Evolutionary conservation across 2,797 vertebrate species (phyloP).

Genomic region (Pseudomugil tenellus): DNA sequence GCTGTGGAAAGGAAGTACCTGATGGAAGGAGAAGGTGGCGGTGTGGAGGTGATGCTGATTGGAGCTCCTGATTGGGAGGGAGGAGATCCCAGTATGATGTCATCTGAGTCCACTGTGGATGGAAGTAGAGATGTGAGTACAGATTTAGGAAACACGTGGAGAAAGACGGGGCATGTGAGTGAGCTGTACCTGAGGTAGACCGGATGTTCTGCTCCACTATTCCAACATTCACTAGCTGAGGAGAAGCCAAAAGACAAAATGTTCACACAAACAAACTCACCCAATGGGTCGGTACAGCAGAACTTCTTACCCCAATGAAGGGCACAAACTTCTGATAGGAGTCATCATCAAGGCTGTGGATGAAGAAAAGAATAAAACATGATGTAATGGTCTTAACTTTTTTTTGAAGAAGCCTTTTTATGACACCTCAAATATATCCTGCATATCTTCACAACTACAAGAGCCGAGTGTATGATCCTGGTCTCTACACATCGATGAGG

Average conservation of each 20-base stretch:
- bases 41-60: slow-evolving; percentile 33
- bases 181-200: slow-evolving; percentile 52
- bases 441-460: no score
- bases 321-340: slow-evolving; percentile 89
- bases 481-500: no score
- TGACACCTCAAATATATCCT: no score
- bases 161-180: background rate
- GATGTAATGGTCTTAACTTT: no score
- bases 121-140: background rate
- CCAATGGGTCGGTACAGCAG: no score
- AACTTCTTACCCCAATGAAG: slow-evolving; percentile 84
- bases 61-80: slow-evolving; percentile 47
- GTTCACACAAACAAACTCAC: no score
- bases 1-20: slow-evolving; percentile 38
- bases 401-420: no score
- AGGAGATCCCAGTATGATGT: slow-evolving; percentile 79
- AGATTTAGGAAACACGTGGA: background rate
- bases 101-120: slow-evolving; percentile 83
- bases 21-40: slow-evolving; percentile 47
- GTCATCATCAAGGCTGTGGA: slow-evolving; percentile 83
- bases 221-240: slow-evolving; percentile 78
- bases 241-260: background rate
- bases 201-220: slow-evolving; percentile 77
- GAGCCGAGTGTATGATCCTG: no score
- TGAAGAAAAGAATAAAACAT: background rate